Evolutionary conservation across 2,888 invertebrate genomes (phyloP).

Genomic region (Sphecodes monilicornis): DNA sequence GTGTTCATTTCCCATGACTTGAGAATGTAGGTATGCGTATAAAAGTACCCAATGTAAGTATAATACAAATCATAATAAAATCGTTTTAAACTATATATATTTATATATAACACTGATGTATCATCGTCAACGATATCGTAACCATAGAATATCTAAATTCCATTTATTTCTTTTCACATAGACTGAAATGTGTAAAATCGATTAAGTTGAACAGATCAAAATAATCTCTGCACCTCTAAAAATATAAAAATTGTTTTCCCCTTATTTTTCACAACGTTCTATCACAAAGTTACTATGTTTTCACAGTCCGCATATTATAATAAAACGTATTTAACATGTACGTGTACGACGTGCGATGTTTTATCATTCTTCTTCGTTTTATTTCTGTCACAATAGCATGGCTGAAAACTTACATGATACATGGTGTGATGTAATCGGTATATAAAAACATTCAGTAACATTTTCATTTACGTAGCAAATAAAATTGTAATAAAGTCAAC

Average conservation of each 20-base stretch:
- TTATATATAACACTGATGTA: constrained; percentile 53
- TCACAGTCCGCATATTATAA: constrained; percentile 55
- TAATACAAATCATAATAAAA: constrained; percentile 59
- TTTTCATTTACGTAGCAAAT: constrained; percentile 12
- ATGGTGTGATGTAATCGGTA: constrained; percentile 25
- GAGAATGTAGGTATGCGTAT: constrained; percentile 62
- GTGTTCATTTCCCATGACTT: constrained; percentile 30
- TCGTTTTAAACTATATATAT: constrained; percentile 48
- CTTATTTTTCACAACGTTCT: constrained; percentile 50
- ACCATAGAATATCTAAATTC: constrained; percentile 51
- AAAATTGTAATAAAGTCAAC: constrained; percentile 7
- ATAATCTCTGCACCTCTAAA: constrained; percentile 45
- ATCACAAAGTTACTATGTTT: constrained; percentile 65
- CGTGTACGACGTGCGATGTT: constrained; percentile 28
- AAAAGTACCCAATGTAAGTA: constrained; percentile 60
- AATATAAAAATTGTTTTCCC: constrained; percentile 60
- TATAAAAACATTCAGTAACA: constrained; percentile 13
- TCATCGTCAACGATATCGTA: constrained; percentile 48
- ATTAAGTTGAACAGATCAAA: constrained; percentile 57
- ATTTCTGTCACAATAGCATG: constrained; percentile 40
- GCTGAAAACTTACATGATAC: constrained; percentile 58
- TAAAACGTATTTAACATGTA: constrained; percentile 49
- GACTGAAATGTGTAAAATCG: constrained; percentile 49
- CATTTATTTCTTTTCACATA: constrained; percentile 20
- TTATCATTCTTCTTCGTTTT: constrained; percentile 22